phyloP scores from a whole-genome alignment of 2,797 vertebrate species.

The Thaleichthys pacificus region DNA sequence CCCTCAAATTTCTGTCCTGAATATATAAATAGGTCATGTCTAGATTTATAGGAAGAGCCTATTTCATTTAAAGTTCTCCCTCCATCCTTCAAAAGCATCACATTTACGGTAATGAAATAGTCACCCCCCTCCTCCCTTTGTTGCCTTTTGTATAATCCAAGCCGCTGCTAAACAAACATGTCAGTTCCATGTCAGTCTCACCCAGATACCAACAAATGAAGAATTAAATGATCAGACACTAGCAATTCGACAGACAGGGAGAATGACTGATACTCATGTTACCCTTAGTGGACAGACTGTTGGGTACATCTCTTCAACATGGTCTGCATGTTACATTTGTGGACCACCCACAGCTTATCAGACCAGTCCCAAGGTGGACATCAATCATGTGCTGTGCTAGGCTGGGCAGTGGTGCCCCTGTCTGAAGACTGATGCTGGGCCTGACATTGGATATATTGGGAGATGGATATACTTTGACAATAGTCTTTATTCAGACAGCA shows the following conservation, averaged over 20 bases:
- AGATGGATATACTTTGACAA: slow-evolving; percentile 36
- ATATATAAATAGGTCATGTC: slow-evolving; percentile 33
- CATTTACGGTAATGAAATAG: too few species aligned
- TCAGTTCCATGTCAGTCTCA: background rate
- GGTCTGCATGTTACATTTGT: slow-evolving; percentile 43
- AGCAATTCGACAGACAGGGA: background rate
- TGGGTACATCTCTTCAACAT: slow-evolving; percentile 44
- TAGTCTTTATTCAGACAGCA: slow-evolving; percentile 48
- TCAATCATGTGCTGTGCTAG: slow-evolving; percentile 50
- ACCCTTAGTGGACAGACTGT: slow-evolving; percentile 20
- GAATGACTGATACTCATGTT: slow-evolving; percentile 12
- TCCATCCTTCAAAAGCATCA: too few species aligned
- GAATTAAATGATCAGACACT: slow-evolving; percentile 16
- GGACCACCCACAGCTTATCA: slow-evolving; percentile 53
- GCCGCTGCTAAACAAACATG: background rate
- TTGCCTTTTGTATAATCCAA: too few species aligned
- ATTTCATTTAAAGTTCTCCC: too few species aligned
- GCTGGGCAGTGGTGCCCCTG: slow-evolving; percentile 1
- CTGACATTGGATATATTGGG: background rate
- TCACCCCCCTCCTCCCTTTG: too few species aligned
- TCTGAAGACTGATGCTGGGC: slow-evolving; percentile 4
- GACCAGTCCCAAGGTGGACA: slow-evolving; percentile 39
- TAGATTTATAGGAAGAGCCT: background rate
- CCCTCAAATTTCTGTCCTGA: slow-evolving; percentile 28
- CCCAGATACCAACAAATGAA: slow-evolving; percentile 26